Conservation (phyloP, 1,140 invertebrate genomes). For the Magallana gigas region DNA sequence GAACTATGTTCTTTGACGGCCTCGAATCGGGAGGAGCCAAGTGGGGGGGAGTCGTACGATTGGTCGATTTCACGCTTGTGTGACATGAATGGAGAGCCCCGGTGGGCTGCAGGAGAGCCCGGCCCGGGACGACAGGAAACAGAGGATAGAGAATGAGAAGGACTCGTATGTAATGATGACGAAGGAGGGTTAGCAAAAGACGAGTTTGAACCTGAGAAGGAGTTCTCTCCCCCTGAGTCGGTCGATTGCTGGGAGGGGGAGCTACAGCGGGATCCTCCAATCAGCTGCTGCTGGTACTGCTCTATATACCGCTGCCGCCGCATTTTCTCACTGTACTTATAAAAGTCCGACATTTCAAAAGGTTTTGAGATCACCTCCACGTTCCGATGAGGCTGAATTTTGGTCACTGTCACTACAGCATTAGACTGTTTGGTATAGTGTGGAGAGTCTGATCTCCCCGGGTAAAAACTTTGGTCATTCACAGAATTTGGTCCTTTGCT, state of each 20-base stretch:
- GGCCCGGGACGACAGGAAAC: conserved; percentile 44
- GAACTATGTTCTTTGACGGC: conserved; percentile 54
- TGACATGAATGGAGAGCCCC: conserved; percentile 47
- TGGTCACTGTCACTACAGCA: conserved; percentile 69
- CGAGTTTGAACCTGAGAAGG: conserved; percentile 57
- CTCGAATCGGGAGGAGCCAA: conserved; percentile 48
- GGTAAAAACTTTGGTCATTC: conserved; percentile 54
- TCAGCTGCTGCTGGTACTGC: conserved; percentile 69
- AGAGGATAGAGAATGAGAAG: conserved; percentile 40
- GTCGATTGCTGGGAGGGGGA: conserved; percentile 69
- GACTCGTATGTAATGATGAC: conserved; percentile 33
- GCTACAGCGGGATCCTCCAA: conserved; percentile 63
- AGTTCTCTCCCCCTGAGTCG: conserved; percentile 60
- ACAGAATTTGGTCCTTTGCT: conserved; percentile 45
- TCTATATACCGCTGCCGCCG: conserved; percentile 82
- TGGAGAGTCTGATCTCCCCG: conserved; percentile 53
- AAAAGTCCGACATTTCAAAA: conserved; percentile 98
- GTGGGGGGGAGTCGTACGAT: conserved; percentile 40
- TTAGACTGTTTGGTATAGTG: conserved; percentile 55
- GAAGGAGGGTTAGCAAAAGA: conserved; percentile 47
- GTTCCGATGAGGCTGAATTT: conserved; percentile 80
- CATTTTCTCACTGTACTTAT: conserved; percentile 97
- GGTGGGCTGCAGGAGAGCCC: conserved; percentile 38
- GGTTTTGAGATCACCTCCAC: conserved; percentile 93
- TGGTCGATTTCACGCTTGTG: conserved; percentile 52